Evolutionary conservation across 2,113 vertebrate species (phyloP).

Genomic region (Ariopsis seemanni): DNA sequence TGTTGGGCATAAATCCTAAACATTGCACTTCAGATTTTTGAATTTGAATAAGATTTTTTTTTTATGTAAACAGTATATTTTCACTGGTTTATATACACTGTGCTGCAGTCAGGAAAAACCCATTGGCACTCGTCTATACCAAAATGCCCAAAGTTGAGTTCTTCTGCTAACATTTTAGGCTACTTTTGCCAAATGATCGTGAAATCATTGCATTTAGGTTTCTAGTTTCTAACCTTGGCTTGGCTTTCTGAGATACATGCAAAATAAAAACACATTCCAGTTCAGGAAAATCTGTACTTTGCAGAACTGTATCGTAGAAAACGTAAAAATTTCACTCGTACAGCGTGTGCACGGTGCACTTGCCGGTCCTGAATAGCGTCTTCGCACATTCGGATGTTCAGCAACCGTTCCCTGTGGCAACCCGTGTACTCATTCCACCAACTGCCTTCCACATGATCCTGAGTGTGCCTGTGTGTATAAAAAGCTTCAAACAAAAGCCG

Average conservation of each 20-base stretch:
- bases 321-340: background rate
- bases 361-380: background rate
- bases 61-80: background rate
- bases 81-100: background rate
- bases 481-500: background rate
- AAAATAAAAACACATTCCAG: background rate
- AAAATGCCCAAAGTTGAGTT: background rate
- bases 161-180: background rate
- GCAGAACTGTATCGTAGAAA: background rate
- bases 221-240: background rate
- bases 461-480: background rate
- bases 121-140: no score
- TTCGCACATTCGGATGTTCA: background rate
- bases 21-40: background rate
- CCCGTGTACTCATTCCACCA: constrained; percentile 45
- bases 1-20: background rate
- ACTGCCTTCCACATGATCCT: constrained; percentile 28
- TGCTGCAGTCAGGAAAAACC: background rate
- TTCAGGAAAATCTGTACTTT: background rate
- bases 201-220: background rate
- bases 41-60: no score
- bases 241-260: background rate
- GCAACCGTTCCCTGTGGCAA: constrained; percentile 47
- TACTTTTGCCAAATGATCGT: background rate
- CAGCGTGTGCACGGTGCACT: background rate